Percentiles rank a stretch among this genome's conserved stretches.
Evolutionary conservation across 1,140 invertebrate genomes (phyloP).

Genomic region (Chlorops oryzae): DNA sequence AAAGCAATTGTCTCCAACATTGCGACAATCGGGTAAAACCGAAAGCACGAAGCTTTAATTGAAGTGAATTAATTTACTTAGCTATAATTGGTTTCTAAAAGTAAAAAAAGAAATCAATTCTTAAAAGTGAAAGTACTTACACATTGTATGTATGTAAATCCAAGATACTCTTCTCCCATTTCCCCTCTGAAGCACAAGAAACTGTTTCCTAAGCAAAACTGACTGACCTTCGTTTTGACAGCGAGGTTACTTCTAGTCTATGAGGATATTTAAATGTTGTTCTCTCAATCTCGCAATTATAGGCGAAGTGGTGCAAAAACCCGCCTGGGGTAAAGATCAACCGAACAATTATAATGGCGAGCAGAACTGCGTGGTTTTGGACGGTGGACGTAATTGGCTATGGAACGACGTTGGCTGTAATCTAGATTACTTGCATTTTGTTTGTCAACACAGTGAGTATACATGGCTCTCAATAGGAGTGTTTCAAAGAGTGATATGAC

Average conservation of each 20-base stretch:
- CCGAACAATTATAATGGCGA: constrained; percentile 94
- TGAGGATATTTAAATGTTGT: neutral
- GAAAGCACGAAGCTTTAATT: too few species aligned
- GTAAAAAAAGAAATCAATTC: too few species aligned
- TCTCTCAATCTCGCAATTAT: neutral
- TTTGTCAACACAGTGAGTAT: constrained; percentile 81
- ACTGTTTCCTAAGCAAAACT: too few species aligned
- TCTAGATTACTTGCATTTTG: constrained; percentile 85
- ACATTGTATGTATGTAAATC: too few species aligned
- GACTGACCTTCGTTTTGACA: neutral
- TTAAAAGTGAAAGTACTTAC: too few species aligned
- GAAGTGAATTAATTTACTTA: too few species aligned
- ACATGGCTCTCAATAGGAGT: neutral
- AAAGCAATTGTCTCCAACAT: too few species aligned
- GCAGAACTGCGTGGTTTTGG: constrained; percentile 87
- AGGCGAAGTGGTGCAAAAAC: constrained; percentile 71
- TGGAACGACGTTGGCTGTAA: constrained; percentile 96
- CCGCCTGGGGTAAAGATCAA: constrained; percentile 86
- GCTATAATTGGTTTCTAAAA: too few species aligned
- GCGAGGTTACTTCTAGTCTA: neutral
- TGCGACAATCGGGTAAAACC: too few species aligned
- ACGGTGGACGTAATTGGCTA: constrained; percentile 80
- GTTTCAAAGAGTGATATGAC: neutral
- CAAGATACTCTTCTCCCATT: too few species aligned
- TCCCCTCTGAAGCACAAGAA: too few species aligned